These are phyloP conservation scores for Tauraco hartlaubi DNA, from an alignment of 2,797 vertebrate genomes.

Conservation along the genomic window DNA sequence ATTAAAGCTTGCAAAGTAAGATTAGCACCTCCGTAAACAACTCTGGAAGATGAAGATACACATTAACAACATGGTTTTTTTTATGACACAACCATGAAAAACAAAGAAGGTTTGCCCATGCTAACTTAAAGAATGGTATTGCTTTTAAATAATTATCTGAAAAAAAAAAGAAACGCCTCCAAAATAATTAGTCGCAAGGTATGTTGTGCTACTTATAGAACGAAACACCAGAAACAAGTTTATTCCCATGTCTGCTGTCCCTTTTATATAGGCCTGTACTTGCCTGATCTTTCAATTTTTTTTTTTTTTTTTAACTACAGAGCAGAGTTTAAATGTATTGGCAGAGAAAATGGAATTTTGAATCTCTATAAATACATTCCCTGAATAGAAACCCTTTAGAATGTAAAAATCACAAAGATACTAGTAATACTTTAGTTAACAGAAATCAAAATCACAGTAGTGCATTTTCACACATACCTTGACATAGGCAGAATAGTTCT, in stretches of 20 bases:
- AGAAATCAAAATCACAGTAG: neutral
- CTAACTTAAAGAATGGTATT: neutral
- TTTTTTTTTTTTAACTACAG: neutral
- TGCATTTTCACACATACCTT: constrained; percentile 84
- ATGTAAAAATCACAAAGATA: neutral
- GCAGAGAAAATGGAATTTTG: neutral
- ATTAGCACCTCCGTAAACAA: neutral
- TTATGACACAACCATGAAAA: neutral
- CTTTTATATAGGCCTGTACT: neutral
- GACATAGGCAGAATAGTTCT: constrained; percentile 99
- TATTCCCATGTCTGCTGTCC: neutral
- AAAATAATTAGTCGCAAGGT: neutral
- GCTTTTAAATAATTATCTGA: neutral
- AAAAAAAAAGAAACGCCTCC: neutral
- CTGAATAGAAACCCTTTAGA: neutral
- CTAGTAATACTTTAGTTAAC: neutral
- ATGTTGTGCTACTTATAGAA: accelerated
- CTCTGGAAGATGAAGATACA: neutral
- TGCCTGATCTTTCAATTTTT: neutral
- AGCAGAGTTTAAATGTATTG: neutral
- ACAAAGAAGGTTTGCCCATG: neutral
- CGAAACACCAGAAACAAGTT: neutral
- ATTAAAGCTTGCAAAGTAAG: neutral
- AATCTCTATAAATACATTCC: neutral
- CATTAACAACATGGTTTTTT: neutral